Evolutionary conservation across 2,113 vertebrate species (phyloP), one percentile per base, ranked within the genome.

Genomic region (Clinocottus analis): DNA sequence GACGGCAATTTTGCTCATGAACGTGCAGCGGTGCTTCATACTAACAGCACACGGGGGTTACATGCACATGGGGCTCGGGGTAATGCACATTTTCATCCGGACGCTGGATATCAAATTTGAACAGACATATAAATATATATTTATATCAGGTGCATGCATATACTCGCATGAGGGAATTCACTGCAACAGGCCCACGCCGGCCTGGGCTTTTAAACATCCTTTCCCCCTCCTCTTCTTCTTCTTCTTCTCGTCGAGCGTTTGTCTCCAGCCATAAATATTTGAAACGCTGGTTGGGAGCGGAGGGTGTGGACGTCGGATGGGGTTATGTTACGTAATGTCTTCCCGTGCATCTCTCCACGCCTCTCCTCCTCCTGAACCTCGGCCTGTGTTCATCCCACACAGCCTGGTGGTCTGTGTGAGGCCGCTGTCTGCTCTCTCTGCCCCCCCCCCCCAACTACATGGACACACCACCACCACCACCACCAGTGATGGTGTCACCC

Each of bases 241-340:
- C n/a, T n/a, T n/a, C n/a, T n/a, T n/a, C n/a, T 35, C 49, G 37
- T 63, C 47, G 59, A 75, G 64, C 37, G 13, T 75, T 75, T 8
- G 60, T 75, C 75, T 74, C 33, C 23, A 14, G 53, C 53, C 11
- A 56, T 88, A 9, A 74, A 90, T 90, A 87, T 89, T 90, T 82
- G 0, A 87, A 78, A 71, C 55, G 85, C 27, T 55, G 55, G 72
- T 56, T 75, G 49, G 72, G 72, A 58, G 51, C 47, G 0, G 66
- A 86, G 89, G 91, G 92, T 87, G 91, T 92, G 89, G 93, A 91
- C 86, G 68, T 66, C 70, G 82, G 85, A 87, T 88, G 88, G 77
- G 77, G 77, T 85, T 88, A 68, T 91, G 84, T 93, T 92, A 86
- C 81, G 77, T 90, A 93, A 93, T 71, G 33, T 35, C 55, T 37